Base-by-base conservation (phyloP, 1,140 invertebrate species). In the Drosophila nikananu region DNA sequence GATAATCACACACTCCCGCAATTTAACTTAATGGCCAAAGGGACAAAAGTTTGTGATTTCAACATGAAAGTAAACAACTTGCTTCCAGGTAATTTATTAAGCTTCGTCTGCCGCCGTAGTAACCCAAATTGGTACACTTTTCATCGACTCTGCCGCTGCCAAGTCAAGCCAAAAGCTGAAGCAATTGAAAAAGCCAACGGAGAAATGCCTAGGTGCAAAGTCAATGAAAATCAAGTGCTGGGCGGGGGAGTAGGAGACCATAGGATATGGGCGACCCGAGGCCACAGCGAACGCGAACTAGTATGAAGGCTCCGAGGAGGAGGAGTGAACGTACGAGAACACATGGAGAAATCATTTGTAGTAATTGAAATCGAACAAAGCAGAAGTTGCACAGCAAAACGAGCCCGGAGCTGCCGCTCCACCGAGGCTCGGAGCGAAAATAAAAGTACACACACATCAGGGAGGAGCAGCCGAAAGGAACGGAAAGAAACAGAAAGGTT, bases 301-400 rank as follows among this genome's bases (percentile, higher is more conserved):
- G 12, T 8, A 59, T 58, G 76, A 66, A 35, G 66, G 52, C 51
- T 60, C 30, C 23, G 59, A 60, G 21, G 5, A 37, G 27, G 32
- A 76, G 67, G 54, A 46, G n/a, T 55, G 64, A 61, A 41, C 32
- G 21, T 32, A 46, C 44, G 57, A 51, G 27, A 30, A 80, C 70
- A 80, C 46, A 78, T 54, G 73, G 54, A 72, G 79, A 89, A 81
- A 78, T 89, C 84, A 87, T 87, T 89, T 89, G 84, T 84, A 87
- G 84, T 84, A 87, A 87, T 87, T 87, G 84, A 87, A 87, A 87
- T 78, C 81, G 78, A 87, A 89, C 81, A 87, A 89, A 81, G 77
- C 75, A 77, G 64, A 80, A 87, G 79, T 76, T 65, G 62, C 81
- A 57, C 59, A 35, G 61, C 57, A 61, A 60, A 54, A 58, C 37